phyloP scores from a whole-genome alignment of 1,140 invertebrate genomes.

The Aphelenchoides fujianensis region DNA sequence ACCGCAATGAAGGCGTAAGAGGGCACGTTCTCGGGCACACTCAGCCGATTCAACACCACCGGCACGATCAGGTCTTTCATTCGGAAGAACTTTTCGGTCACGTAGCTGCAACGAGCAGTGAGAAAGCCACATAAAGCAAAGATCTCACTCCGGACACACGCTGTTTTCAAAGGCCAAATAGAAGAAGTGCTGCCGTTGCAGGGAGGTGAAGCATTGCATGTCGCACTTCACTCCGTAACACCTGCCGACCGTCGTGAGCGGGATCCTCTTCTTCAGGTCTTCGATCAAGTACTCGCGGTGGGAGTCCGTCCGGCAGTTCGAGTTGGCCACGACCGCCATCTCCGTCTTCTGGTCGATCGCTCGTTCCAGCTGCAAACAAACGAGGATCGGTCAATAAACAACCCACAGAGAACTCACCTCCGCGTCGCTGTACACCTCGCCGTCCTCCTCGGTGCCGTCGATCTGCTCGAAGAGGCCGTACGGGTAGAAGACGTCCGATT shows the following conservation, averaged over 20 bases:
- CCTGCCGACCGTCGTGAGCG: background rate
- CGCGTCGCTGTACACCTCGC: constrained; percentile 2
- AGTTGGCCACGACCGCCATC: background rate
- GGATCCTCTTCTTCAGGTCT: background rate
- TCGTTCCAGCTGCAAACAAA: background rate
- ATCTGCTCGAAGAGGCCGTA: constrained; percentile 1
- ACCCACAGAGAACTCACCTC: background rate
- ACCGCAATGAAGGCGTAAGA: constrained; percentile 12
- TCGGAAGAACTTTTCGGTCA: background rate
- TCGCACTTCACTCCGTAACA: background rate
- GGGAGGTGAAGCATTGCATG: background rate
- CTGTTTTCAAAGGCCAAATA: background rate
- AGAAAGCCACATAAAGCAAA: no score
- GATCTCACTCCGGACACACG: background rate
- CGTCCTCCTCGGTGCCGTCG: background rate
- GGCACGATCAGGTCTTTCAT: constrained; percentile 2
- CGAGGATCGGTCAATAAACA: no score
- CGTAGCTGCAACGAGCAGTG: background rate
- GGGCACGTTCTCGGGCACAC: background rate
- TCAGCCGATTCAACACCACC: background rate
- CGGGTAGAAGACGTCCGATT: background rate
- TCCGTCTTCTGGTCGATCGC: constrained; percentile 6
- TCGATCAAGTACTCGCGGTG: background rate
- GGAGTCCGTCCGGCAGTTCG: constrained; percentile 9
- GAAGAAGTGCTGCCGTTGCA: background rate